These are phyloP conservation scores for Plodia interpunctella DNA, from an alignment of 1,140 invertebrate species.

Conservation along the genomic window DNA sequence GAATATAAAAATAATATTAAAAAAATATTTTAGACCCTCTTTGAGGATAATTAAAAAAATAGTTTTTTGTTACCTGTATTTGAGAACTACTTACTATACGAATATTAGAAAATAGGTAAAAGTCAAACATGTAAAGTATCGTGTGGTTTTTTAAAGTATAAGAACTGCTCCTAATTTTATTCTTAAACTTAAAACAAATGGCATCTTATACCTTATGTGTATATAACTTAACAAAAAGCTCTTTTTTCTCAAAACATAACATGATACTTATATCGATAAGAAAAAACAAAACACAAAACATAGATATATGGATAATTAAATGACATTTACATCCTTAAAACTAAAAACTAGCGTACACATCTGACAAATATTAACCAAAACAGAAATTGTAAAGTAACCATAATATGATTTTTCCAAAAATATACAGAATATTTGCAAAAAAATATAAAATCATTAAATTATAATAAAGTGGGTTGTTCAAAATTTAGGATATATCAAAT, in stretches of 20 bases:
- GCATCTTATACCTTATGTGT: not conserved
- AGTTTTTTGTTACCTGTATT: not conserved
- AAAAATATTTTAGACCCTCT: not conserved
- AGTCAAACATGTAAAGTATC: not conserved
- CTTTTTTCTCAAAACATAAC: not conserved
- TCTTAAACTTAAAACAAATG: not conserved
- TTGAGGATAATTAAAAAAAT: not conserved
- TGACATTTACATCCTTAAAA: constrained; percentile 14
- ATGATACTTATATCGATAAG: not conserved
- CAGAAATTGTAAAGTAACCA: too few species aligned
- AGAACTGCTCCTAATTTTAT: not conserved
- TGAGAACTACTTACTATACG: not conserved
- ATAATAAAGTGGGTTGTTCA: too few species aligned
- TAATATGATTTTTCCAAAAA: too few species aligned
- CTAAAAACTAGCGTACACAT: not conserved
- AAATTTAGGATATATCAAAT: too few species aligned
- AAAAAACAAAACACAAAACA: not conserved
- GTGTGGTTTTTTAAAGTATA: not conserved
- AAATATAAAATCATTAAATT: too few species aligned
- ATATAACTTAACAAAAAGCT: not conserved
- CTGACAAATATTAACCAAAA: not conserved
- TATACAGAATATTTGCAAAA: too few species aligned
- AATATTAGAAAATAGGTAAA: not conserved
- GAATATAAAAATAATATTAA: too few species aligned
- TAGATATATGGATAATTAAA: constrained; percentile 10